Percentiles rank a stretch among this genome's conserved stretches.
These are phyloP conservation scores for Paramormyrops hopkinsi DNA, from an alignment of 2,797 vertebrate species.

Conservation along the genomic window DNA sequence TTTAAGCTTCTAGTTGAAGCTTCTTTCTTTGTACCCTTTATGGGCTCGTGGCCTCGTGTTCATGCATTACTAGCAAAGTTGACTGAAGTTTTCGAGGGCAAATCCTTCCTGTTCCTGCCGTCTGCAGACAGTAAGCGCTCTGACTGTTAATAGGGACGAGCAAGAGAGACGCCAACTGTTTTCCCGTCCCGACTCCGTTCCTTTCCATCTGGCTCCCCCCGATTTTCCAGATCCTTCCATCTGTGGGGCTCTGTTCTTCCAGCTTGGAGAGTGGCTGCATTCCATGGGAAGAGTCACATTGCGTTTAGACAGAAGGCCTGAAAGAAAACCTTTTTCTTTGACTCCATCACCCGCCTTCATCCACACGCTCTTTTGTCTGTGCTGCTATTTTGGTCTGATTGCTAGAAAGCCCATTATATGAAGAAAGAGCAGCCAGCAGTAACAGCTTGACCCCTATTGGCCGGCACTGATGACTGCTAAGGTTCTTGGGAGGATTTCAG, in stretches of 20 bases:
- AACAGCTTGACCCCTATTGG: background rate
- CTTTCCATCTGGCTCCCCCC: background rate
- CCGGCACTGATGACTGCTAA: background rate
- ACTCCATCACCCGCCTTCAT: background rate
- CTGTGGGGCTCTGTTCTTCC: background rate
- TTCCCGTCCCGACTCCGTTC: background rate
- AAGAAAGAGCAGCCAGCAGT: background rate
- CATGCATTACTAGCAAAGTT: background rate
- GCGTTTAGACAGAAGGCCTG: background rate
- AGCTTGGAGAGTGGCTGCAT: background rate
- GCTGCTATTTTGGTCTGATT: conserved; percentile 19
- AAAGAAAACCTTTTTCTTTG: background rate
- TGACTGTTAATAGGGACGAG: background rate
- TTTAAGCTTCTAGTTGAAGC: background rate
- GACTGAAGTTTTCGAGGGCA: background rate
- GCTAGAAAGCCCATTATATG: background rate
- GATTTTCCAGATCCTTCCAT: background rate
- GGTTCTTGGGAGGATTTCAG: background rate
- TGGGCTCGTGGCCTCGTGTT: background rate
- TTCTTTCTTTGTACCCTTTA: background rate
- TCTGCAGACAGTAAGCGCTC: background rate
- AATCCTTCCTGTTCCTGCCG: background rate
- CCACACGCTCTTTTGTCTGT: background rate
- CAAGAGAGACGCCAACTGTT: background rate
- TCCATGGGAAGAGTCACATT: background rate